A percentile compares a stretch with the other conserved stretches of the same genome.
These are phyloP conservation scores for Scortum barcoo DNA, from an alignment of 2,113 vertebrate species.

Conservation along the genomic window DNA sequence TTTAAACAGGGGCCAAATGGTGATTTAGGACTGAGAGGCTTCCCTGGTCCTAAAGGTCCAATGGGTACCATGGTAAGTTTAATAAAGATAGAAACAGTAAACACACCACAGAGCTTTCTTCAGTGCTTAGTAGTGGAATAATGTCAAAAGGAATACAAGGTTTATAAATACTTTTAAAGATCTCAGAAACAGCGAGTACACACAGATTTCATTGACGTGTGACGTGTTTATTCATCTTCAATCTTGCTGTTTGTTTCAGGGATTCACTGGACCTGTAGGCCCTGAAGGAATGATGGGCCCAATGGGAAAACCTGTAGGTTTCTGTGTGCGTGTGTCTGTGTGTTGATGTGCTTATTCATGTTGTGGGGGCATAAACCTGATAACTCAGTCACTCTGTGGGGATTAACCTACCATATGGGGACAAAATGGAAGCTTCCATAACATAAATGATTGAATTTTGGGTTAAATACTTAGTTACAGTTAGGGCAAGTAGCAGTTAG, in stretches of 20 bases:
- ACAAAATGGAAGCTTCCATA: too few relatives aligned
- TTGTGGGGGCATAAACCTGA: too few relatives aligned
- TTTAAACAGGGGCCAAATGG: constrained; percentile 90
- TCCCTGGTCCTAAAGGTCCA: constrained; percentile 93
- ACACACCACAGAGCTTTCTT: not conserved
- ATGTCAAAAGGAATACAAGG: not conserved
- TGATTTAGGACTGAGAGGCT: constrained; percentile 88
- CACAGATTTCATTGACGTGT: not conserved
- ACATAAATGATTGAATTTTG: too few relatives aligned
- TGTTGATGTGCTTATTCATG: too few relatives aligned
- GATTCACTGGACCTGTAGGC: constrained; percentile 90
- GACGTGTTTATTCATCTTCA: constrained; percentile 22
- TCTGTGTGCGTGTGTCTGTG: constrained; percentile 12
- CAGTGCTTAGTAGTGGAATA: not conserved
- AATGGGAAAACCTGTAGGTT: constrained; percentile 91
- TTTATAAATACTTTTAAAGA: not conserved
- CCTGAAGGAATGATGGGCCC: constrained; percentile 91
- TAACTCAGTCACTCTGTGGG: too few relatives aligned
- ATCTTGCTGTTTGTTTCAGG: constrained; percentile 84
- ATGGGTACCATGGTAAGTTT: constrained; percentile 89
- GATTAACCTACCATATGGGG: too few relatives aligned
- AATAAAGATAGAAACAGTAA: not conserved
- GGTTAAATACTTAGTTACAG: too few relatives aligned
- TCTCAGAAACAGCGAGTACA: not conserved
- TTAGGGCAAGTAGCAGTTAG: too few relatives aligned